These are phyloP conservation scores for Pseudoatta argentina DNA, from an alignment of 1,140 invertebrate species.

Conservation along the genomic window DNA sequence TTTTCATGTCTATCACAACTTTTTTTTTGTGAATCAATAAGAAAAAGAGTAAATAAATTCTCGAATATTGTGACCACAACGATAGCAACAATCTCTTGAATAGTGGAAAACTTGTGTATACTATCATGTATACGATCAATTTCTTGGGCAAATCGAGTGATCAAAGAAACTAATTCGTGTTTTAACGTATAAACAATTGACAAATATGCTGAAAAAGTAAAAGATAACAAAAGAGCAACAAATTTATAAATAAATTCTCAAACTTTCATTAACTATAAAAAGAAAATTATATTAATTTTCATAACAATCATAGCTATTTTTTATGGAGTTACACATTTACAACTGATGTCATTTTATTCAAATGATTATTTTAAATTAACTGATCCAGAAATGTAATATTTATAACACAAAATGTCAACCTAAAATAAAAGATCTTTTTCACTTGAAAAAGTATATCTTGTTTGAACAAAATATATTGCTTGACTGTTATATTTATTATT, in stretches of 20 bases:
- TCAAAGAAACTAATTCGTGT: constrained; percentile 64
- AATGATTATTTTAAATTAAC: not conserved
- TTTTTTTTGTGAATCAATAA: not conserved
- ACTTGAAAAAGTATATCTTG: not conserved
- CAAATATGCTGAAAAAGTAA: not conserved
- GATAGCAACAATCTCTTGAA: not conserved
- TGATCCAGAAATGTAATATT: not conserved
- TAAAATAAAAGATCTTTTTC: not conserved
- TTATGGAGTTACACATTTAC: not conserved
- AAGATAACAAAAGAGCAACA: not conserved
- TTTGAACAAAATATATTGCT: not conserved
- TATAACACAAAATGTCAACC: not conserved
- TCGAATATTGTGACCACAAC: not conserved
- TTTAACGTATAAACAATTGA: constrained; percentile 51
- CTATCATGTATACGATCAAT: constrained; percentile 36
- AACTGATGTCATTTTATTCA: not conserved
- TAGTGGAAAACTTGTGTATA: constrained; percentile 57
- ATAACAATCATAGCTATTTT: not conserved
- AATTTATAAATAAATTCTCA: not conserved
- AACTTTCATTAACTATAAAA: not conserved
- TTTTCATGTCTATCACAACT: not conserved
- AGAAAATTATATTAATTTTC: not conserved
- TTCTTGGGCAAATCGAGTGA: constrained; percentile 64
- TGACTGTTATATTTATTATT: not conserved
- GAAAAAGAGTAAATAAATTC: constrained; percentile 57